phyloP scores from a whole-genome alignment of 2,797 vertebrate species.

The Fratercula arctica region DNA sequence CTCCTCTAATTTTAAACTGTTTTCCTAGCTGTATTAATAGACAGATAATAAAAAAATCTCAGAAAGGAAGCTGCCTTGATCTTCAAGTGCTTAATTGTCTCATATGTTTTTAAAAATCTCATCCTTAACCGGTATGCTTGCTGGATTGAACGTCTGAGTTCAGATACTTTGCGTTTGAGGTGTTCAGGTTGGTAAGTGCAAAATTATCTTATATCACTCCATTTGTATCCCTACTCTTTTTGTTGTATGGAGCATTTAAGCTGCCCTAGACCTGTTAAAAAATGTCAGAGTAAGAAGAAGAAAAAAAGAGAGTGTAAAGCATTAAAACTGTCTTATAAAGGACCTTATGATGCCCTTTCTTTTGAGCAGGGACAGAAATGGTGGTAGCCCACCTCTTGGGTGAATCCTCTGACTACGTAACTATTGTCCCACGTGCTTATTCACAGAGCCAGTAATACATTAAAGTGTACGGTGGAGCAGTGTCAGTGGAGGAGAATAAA shows the following conservation, averaged over 20 bases:
- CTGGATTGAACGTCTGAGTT: not conserved
- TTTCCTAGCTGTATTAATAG: not conserved
- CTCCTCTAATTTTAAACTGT: not conserved
- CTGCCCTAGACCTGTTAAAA: not conserved
- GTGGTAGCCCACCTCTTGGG: not conserved
- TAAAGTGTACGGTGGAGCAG: not conserved
- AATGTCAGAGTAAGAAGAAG: not conserved
- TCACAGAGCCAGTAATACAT: not conserved
- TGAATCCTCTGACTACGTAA: not conserved
- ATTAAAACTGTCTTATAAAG: not conserved
- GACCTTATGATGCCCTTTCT: not conserved
- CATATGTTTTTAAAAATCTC: not conserved
- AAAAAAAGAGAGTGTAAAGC: not conserved
- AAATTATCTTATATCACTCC: not conserved
- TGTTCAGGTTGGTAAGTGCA: not conserved
- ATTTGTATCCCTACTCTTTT: not conserved
- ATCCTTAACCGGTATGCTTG: not conserved
- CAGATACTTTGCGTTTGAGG: not conserved
- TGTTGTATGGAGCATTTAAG: not conserved
- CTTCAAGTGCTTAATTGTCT: not conserved
- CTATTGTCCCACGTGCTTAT: fast-evolving
- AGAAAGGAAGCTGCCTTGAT: not conserved
- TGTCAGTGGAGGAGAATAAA: not conserved
- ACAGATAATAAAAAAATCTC: not conserved
- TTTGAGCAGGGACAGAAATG: not conserved